Base-by-base conservation (phyloP, 2,888 invertebrate species). In the Agonopterix alstromeriana region DNA sequence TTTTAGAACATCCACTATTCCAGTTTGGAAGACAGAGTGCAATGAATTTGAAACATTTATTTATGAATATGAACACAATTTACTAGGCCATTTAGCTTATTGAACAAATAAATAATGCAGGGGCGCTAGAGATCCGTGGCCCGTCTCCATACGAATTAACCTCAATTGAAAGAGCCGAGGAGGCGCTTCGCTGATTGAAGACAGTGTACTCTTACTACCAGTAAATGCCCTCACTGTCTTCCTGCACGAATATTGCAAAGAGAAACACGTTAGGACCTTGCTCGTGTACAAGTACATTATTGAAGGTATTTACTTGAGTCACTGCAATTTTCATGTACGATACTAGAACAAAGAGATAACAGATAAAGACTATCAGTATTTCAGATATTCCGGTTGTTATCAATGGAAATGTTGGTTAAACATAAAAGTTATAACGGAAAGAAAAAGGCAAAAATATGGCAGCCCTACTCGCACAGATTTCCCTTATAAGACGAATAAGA, bases 161-260 rank as follows among this genome's bases (percentile, higher is more conserved):
- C 87, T 84, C 88, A 88, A 88, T 88, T 88, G 88, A 87, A 73
- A 70, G 77, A 70, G 72, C 69, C 77, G 78, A 79, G 81, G 68
- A 85, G 85, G 85, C 84, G 82, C 83, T 84, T 81, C 77, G 80
- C 77, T 86, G 83, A 86, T 87, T 88, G 86, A 84, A 84, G 75
- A 75, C 74, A 73, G 71, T 73, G 72, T 67, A 66, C 68, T 71
- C 56, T 48, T 71, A 67, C 73, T 70, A 68, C 67, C 67, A 72
- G 76, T 72, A 67, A 77, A 70, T 70, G 65, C 55, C 58, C 67
- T 67, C 65, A 64, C 63, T 63, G 64, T 68, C 65, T 67, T 75
- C 61, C 66, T 73, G 60, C 60, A 72, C 76, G 63, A 73, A 77
- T 74, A 71, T 68, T 42, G 12, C 12, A 8, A 45, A 40, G 54